Evolutionary conservation across 2,113 vertebrate genomes (phyloP).

Genomic region (Antechinus flavipes): DNA sequence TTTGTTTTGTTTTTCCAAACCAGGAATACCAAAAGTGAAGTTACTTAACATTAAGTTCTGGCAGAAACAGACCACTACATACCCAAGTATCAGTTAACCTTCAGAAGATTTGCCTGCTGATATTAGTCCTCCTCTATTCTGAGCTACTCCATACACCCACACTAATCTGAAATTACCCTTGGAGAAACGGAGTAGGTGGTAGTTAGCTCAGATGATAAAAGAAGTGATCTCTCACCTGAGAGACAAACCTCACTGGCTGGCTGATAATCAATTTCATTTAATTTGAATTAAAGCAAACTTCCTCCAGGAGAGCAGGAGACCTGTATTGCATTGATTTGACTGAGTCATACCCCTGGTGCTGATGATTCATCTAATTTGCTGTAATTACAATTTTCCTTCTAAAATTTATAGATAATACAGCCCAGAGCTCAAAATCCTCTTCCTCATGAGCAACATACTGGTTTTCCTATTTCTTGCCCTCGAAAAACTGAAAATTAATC

Average conservation of each 20-base stretch:
- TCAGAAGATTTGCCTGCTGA: conserved; percentile 70
- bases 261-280: conserved; percentile 23
- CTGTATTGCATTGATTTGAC: conserved; percentile 50
- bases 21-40: neutral
- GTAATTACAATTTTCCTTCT: conserved; percentile 69
- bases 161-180: conserved; percentile 73
- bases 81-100: conserved; percentile 60
- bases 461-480: neutral
- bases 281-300: conserved; percentile 26
- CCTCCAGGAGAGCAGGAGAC: conserved; percentile 44
- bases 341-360: conserved; percentile 36
- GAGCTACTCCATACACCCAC: neutral
- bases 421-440: neutral
- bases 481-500: neutral
- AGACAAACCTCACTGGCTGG: conserved; percentile 47
- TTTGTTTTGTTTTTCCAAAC: neutral
- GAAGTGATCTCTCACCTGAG: conserved; percentile 47
- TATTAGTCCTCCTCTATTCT: conserved; percentile 66
- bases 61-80: conserved; percentile 49
- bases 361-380: conserved; percentile 57
- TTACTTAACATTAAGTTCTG: conserved; percentile 76
- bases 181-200: conserved; percentile 53
- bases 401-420: conserved; percentile 65
- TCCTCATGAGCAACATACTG: neutral
- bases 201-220: conserved; percentile 62